Conservation (phyloP, 2,113 vertebrate species). For the Dicaeum eximium region DNA sequence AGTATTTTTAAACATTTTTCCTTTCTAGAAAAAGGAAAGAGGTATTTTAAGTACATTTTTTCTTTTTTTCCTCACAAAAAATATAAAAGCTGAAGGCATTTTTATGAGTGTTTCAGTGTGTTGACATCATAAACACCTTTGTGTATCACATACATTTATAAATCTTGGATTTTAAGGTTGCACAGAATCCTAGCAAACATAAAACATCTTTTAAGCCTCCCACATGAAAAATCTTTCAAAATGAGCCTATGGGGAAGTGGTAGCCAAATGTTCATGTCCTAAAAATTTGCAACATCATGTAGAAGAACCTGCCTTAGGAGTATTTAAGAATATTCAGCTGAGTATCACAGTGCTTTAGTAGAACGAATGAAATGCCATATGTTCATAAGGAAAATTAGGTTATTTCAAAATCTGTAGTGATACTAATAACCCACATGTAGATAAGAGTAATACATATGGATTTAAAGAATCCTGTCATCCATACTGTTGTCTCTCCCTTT, state of each 20-base stretch:
- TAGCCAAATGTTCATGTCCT: not conserved
- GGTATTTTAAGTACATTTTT: not conserved
- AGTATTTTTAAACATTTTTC: not conserved
- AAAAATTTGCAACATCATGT: not conserved
- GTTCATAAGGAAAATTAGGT: not conserved
- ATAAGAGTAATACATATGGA: not conserved
- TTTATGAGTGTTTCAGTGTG: not conserved
- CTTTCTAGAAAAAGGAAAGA: not conserved
- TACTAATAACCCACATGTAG: not conserved
- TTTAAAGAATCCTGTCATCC: not conserved
- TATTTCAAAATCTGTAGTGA: not conserved
- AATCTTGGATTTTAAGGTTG: not conserved
- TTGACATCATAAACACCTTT: not conserved
- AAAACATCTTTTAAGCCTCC: not conserved
- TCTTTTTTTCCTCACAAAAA: not conserved
- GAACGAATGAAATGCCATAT: not conserved
- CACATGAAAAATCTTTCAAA: not conserved
- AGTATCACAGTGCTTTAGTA: not conserved
- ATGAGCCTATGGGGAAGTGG: not conserved
- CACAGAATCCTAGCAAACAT: not conserved
- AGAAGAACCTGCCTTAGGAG: not conserved
- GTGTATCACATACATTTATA: not conserved
- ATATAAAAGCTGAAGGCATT: not conserved
- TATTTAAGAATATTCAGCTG: not conserved
- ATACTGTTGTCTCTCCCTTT: not conserved